Conservation (phyloP, 2,113 vertebrate genomes). For the Erythrolamprus reginae region DNA sequence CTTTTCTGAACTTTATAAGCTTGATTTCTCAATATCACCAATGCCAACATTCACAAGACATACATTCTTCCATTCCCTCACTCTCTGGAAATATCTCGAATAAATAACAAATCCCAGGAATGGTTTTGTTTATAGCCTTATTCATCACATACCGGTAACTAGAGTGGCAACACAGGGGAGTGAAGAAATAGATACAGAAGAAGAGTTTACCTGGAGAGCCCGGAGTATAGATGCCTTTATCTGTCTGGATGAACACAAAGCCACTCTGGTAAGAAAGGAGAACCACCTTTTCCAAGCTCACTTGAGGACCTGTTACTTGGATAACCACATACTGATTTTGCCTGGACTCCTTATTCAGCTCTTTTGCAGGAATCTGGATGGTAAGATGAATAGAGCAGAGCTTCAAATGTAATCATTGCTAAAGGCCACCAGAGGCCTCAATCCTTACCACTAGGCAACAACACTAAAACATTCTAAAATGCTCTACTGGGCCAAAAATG, state of each 20-base stretch:
- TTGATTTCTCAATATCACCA: neutral
- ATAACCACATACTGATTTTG: constrained; percentile 41
- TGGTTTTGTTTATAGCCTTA: neutral
- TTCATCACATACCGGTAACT: neutral
- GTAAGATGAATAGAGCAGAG: neutral
- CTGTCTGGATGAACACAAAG: constrained; percentile 67
- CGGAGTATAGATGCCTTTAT: constrained; percentile 69
- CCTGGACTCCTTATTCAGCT: constrained; percentile 21
- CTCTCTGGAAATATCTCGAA: neutral
- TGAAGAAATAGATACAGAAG: too few species aligned
- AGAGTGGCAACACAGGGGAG: neutral
- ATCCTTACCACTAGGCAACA: neutral
- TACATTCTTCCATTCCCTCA: neutral
- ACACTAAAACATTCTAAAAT: neutral
- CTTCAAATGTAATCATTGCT: neutral
- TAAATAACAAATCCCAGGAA: neutral
- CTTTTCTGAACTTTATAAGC: neutral
- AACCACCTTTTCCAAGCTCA: constrained; percentile 44
- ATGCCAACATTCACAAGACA: neutral
- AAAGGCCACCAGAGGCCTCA: neutral
- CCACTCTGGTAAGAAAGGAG: constrained; percentile 59
- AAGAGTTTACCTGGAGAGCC: constrained; percentile 48
- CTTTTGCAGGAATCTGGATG: constrained; percentile 9
- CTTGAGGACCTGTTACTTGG: neutral
- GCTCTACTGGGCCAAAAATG: neutral